Evolutionary conservation across 1,140 invertebrate species (phyloP), one percentile per base, ranked within the genome.

Genomic region (Sipha flava): DNA sequence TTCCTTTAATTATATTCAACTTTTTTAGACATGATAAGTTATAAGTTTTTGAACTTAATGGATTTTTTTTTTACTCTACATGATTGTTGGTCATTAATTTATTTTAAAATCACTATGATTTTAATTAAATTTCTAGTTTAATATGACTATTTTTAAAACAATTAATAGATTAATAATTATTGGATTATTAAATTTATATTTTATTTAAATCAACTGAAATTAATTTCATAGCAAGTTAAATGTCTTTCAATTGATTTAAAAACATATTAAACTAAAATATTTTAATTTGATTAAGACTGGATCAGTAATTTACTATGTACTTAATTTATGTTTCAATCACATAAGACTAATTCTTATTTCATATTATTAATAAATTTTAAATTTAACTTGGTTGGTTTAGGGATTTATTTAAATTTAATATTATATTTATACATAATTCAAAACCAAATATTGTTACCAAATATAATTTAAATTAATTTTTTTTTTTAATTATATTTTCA

Each of bases 361-460:
- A 59, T 16, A 31, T 59, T 23, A 66, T 40, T 66, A 10, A 21
- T 66, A 9, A 6, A 29, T 29, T 45, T 45, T 68, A 10, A 6
- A 26, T 26, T 29, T 49, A 49, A 49, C n/a, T 3, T 43, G 40
- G 16, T 68, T 68, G 66, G 66, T 68, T 68, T 45, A 43, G 23
- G 47, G 64, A 40, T 31, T 59, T 31, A 14, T 7, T 68, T 29
- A n/a, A n/a, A 45, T 26, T 9, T 68, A 45, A 18, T 47, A n/a
- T 45, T 47, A n/a, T 45, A 18, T 26, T 3, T 68, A 45, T 68
- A 26, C 52, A 7, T 34, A 1, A 34, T 52, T 52, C 16, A 52
- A 21, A 54, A 73, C 70, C 47, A 52, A 73, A 73, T 52, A 73
- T 52, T 73, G 70, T 73, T 73, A 73, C 70, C 70, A 73, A 73